Evolutionary conservation across 1,140 invertebrate genomes (phyloP).

Genomic region (Trichoplusia ni): DNA sequence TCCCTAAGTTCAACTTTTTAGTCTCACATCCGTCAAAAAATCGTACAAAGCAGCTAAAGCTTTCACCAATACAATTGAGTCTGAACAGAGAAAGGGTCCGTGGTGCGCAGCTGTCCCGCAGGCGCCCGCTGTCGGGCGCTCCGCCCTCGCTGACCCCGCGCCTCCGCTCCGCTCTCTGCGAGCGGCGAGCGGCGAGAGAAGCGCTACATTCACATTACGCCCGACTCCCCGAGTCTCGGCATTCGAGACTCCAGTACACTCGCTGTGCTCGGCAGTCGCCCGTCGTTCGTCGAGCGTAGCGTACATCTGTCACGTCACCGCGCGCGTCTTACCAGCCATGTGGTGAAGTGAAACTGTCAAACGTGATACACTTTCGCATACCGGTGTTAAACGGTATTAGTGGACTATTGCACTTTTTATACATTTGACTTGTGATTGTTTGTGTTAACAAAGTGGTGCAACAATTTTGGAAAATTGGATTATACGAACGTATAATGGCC

Average conservation of each 20-base stretch:
- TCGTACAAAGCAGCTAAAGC: conserved; percentile 47
- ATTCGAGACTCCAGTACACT: conserved; percentile 32
- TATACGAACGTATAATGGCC: conserved; percentile 79
- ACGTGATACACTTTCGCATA: conserved; percentile 73
- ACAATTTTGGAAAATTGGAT: conserved; percentile 77
- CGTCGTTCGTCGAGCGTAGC: conserved; percentile 58
- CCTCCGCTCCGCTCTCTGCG: conserved; percentile 46
- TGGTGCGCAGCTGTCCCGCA: conserved; percentile 74
- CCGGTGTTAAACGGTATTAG: conserved; percentile 53
- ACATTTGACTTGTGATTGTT: conserved; percentile 59
- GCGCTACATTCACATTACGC: conserved; percentile 40
- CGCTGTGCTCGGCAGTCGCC: conserved; percentile 55
- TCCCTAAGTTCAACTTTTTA: conserved; percentile 1
- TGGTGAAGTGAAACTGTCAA: conserved; percentile 80
- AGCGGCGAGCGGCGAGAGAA: conserved; percentile 52
- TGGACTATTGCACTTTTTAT: conserved; percentile 54
- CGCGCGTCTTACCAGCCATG: conserved; percentile 68
- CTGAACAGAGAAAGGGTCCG: conserved; percentile 69
- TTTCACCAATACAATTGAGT: conserved; percentile 66
- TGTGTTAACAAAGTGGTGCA: conserved; percentile 71
- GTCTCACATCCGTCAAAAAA: conserved; percentile 16
- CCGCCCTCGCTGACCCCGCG: conserved; percentile 67
- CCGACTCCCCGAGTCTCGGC: conserved; percentile 42
- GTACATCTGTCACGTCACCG: conserved; percentile 58
- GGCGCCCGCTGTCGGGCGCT: conserved; percentile 61